These are phyloP conservation scores for Zosterops hypoxanthus DNA, from an alignment of 2,113 vertebrate species.

Conservation along the genomic window DNA sequence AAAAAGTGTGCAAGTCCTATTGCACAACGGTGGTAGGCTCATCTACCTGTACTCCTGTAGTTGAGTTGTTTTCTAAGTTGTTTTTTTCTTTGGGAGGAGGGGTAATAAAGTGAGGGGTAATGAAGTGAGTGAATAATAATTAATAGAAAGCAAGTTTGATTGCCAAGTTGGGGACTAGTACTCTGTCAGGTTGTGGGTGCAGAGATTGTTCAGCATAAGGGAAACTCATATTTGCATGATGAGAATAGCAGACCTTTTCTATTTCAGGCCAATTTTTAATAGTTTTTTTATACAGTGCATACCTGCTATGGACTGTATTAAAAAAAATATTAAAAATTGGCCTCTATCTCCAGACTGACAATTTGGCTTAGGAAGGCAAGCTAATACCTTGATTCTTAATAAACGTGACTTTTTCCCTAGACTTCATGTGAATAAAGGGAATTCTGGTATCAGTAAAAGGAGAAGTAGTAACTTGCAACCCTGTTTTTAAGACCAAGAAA, in stretches of 20 bases:
- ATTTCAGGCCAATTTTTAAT: too few relatives aligned
- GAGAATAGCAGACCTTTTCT: neutral
- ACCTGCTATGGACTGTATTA: neutral
- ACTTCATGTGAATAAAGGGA: neutral
- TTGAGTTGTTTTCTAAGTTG: neutral
- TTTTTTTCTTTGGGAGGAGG: neutral
- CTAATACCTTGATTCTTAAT: neutral
- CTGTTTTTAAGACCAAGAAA: neutral
- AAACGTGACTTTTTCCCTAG: neutral
- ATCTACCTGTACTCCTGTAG: neutral
- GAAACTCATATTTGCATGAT: neutral
- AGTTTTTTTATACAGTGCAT: too few relatives aligned
- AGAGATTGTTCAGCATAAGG: neutral
- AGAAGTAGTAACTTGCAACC: neutral
- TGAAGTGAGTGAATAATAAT: neutral
- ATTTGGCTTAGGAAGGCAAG: neutral
- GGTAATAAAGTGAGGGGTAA: neutral
- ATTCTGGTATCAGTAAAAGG: neutral
- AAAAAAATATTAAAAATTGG: neutral
- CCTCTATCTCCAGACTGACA: neutral
- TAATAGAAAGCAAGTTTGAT: neutral
- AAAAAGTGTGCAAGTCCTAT: neutral
- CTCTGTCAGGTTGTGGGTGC: neutral
- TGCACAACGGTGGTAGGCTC: neutral
- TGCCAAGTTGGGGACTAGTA: neutral